Evolutionary conservation across 92 coral and sea anemone genomes (phyloP).

Genomic region (Palythoa caribaeorum): DNA sequence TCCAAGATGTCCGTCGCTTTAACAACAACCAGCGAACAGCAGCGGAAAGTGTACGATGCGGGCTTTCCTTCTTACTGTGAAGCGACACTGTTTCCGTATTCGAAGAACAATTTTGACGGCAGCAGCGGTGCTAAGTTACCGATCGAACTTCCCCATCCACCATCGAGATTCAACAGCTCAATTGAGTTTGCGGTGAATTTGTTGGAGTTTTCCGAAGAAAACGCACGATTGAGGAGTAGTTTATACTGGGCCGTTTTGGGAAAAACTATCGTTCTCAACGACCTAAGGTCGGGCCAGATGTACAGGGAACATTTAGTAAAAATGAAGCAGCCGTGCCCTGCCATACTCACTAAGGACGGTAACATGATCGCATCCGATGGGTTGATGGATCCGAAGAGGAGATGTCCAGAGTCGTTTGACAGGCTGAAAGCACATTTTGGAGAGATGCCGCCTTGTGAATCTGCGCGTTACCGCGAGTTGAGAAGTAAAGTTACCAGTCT

Average conservation of each 20-base stretch:
- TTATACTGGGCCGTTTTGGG: constrained; percentile 82
- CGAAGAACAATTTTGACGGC: constrained; percentile 75
- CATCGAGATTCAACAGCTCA: constrained; percentile 67
- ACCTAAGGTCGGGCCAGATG: constrained; percentile 82
- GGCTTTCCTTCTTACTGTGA: constrained; percentile 86
- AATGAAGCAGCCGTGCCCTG: constrained; percentile 81
- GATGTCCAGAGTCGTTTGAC: constrained; percentile 70
- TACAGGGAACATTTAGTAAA: constrained; percentile 84
- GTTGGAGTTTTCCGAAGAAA: constrained; percentile 76
- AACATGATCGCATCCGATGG: constrained; percentile 90
- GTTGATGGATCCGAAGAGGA: constrained; percentile 82
- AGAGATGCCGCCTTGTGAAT: constrained; percentile 72
- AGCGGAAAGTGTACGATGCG: constrained; percentile 85
- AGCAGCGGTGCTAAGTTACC: constrained; percentile 75
- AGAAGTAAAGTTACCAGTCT: constrained; percentile 49
- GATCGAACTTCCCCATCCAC: constrained; percentile 76
- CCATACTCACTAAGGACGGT: constrained; percentile 85
- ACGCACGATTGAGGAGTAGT: constrained; percentile 75
- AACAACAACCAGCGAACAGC: constrained; percentile 81
- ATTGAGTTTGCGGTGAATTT: constrained; percentile 89
- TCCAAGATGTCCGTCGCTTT: constrained; percentile 83
- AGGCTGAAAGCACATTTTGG: constrained; percentile 78
- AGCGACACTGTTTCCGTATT: constrained; percentile 76
- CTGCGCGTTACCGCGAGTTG: constrained; percentile 55
- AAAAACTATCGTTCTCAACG: constrained; percentile 80